A percentile compares a stretch with the other conserved stretches of the same genome.
phyloP scores from a whole-genome alignment of 2,888 invertebrate genomes.

The Drosophila vallismaia region DNA sequence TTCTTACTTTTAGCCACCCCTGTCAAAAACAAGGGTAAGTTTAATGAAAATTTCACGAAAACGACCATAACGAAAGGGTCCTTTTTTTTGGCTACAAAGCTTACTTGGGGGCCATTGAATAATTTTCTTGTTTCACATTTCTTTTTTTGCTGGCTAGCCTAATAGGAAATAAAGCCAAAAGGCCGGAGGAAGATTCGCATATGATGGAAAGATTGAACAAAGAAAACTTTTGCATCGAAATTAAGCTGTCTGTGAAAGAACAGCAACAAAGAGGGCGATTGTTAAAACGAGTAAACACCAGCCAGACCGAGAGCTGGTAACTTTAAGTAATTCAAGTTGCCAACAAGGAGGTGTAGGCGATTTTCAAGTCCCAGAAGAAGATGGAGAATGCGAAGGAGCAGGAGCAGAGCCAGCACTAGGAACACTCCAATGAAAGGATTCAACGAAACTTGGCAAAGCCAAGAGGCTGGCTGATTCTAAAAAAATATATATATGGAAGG shows the following conservation, averaged over 20 bases:
- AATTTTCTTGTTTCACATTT: slow-evolving; percentile 6
- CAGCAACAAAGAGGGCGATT: slow-evolving; percentile 37
- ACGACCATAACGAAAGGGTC: slow-evolving; percentile 27
- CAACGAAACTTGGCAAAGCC: slow-evolving; percentile 41
- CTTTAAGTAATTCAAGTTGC: slow-evolving; percentile 64
- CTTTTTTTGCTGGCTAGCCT: slow-evolving; percentile 14
- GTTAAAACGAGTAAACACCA: slow-evolving; percentile 49
- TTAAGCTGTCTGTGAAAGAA: slow-evolving; percentile 48
- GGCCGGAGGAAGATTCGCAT: slow-evolving; percentile 30
- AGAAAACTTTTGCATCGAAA: slow-evolving; percentile 61
- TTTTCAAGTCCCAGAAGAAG: slow-evolving; percentile 7
- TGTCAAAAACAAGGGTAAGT: slow-evolving; percentile 16
- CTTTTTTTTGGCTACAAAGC: slow-evolving; percentile 13
- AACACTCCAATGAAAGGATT: slow-evolving; percentile 37
- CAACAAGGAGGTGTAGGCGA: slow-evolving; percentile 22
- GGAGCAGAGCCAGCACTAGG: slow-evolving; percentile 5
- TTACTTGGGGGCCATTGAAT: slow-evolving; percentile 31
- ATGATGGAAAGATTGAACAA: slow-evolving; percentile 38
- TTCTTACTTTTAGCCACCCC: slow-evolving; percentile 16
- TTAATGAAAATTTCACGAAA: slow-evolving; percentile 43
- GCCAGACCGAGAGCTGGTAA: slow-evolving; percentile 37
- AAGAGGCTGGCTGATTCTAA: slow-evolving; percentile 32
- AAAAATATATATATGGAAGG: slow-evolving; percentile 2
- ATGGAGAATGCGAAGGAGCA: not conserved
- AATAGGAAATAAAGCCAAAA: slow-evolving; percentile 28